Conservation (phyloP, 1,140 invertebrate species). For the Megalopta genalis region DNA sequence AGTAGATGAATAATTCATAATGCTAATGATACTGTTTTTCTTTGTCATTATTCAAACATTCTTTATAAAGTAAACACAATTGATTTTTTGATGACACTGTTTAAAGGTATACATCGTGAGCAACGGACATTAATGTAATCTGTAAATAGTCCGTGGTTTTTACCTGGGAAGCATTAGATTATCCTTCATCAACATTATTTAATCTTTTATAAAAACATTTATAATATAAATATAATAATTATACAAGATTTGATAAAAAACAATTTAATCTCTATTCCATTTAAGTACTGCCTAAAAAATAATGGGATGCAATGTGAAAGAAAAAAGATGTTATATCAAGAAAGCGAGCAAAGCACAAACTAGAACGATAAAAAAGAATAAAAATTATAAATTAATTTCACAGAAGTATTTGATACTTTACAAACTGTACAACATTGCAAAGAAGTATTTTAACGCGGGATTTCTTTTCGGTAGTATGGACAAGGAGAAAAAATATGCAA, state of each 20-base stretch:
- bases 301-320: not conserved
- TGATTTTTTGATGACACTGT: too few species aligned
- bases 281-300: not conserved
- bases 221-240: not conserved
- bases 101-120: too few species aligned
- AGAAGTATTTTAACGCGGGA: not conserved
- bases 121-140: too few species aligned
- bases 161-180: too few species aligned
- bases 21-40: too few species aligned
- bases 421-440: constrained; percentile 2
- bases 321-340: not conserved
- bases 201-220: too few species aligned
- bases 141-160: too few species aligned
- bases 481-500: not conserved
- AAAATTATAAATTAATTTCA: constrained; percentile 12
- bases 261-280: not conserved
- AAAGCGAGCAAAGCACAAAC: not conserved
- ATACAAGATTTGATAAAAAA: not conserved
- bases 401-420: constrained; percentile 10
- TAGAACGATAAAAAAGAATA: not conserved
- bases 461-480: not conserved
- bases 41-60: not conserved
- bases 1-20: not conserved
- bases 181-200: too few species aligned
- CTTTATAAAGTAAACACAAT: too few species aligned